Evolutionary conservation across 53 echinoderm and acorn worm species (phyloP).

Genomic region (Temnopleurus reevesii): DNA sequence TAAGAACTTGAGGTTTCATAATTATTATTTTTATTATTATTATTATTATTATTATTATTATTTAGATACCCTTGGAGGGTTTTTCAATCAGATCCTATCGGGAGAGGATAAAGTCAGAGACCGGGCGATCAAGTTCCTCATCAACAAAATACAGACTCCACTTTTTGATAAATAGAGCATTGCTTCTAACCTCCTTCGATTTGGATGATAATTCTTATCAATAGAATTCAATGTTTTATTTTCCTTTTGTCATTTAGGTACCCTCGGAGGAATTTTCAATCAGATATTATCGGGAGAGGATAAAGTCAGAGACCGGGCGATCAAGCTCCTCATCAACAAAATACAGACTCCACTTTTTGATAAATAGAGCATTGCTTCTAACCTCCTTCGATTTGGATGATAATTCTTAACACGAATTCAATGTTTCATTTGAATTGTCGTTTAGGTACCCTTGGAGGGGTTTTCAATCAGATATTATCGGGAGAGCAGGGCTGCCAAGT

Average conservation of each 20-base stretch:
- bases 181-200: too few relatives aligned
- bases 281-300: conserved; percentile 98
- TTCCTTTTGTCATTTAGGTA: conserved; percentile 57
- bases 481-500: too few relatives aligned
- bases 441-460: too few relatives aligned
- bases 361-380: too few relatives aligned
- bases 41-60: too few relatives aligned
- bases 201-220: too few relatives aligned
- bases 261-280: conserved; percentile 87
- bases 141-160: conserved; percentile 72
- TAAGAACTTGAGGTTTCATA: too few relatives aligned
- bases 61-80: conserved; percentile 85
- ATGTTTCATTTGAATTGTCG: not conserved
- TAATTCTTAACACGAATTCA: too few relatives aligned
- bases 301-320: conserved; percentile 86
- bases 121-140: conserved; percentile 94
- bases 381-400: too few relatives aligned
- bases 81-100: conserved; percentile 90
- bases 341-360: conserved; percentile 75
- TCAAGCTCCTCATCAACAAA: conserved; percentile 86
- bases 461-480: too few relatives aligned
- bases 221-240: not conserved
- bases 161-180: too few relatives aligned
- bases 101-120: conserved; percentile 95
- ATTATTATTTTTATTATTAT: too few relatives aligned